Evolutionary conservation across 2,888 invertebrate genomes (phyloP), one percentile per base, ranked within the genome.

Genomic region (Philaethria dido): DNA sequence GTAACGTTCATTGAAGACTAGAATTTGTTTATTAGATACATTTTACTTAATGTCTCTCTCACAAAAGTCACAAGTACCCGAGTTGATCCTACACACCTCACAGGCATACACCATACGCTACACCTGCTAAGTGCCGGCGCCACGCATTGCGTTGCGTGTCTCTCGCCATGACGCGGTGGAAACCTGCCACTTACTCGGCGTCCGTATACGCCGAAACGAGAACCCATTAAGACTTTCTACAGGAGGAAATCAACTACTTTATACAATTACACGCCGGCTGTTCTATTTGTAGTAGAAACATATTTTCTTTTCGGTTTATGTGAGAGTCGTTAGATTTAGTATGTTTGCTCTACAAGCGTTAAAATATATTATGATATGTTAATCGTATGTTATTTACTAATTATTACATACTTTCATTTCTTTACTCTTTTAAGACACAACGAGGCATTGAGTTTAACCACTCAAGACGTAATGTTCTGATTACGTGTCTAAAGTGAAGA

Each of bases 61-160:
- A 55, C 20, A 39, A 39, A 20, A 55, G 36, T 20, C 55, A 6
- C 6, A 55, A 36, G 13, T 36, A 36, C 20, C 36, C 33, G 36
- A 14, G n/a, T n/a, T n/a, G n/a, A n/a, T n/a, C n/a, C n/a, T n/a
- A n/a, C n/a, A n/a, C n/a, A n/a, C n/a, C n/a, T n/a, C n/a, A n/a
- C n/a, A n/a, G n/a, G n/a, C n/a, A 39, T 33, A 33, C 33, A 33
- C 33, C 33, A 33, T 33, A 33, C 3, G 2, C 13, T 54, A 14
- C 22, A 22, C 14, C 39, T n/a, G 22, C 39, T 57, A 39, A 57
- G 39, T 42, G 57, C 20, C 16, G 29, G 9, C n/a, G n/a, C 42
- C 22, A 25, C 57, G 57, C 57, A 13, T 57, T 57, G 57, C 57
- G 57, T 57, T 57, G 57, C 57, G 57, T 57, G 57, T n/a, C 48